A percentile compares a stretch with the other conserved stretches of the same genome.
Conservation (phyloP, 2,888 invertebrate species). For the Scrobipalpa costella region DNA sequence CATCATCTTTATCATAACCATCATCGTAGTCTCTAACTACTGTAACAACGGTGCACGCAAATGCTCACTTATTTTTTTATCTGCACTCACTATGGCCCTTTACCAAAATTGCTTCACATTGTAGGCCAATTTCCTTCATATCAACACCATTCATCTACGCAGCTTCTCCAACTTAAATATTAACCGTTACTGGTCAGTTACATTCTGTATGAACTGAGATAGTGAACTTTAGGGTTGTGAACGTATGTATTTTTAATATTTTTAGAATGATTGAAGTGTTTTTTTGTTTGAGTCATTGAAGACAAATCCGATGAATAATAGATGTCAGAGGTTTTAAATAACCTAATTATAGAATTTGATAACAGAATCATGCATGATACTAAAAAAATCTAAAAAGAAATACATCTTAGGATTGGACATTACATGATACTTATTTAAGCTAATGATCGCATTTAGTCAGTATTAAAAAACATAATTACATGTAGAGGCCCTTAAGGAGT, state of each 20-base stretch:
- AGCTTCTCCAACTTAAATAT: slow-evolving; percentile 5
- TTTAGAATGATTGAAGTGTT: not conserved
- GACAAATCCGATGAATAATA: too few relatives aligned
- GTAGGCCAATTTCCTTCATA: slow-evolving; percentile 1
- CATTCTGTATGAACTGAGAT: not conserved
- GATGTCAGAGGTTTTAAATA: too few relatives aligned
- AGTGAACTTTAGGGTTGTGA: not conserved
- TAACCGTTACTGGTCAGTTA: slow-evolving; percentile 16
- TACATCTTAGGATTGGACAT: too few relatives aligned
- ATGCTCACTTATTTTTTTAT: slow-evolving; percentile 3
- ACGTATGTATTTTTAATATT: not conserved
- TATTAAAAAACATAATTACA: not conserved
- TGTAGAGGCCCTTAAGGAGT: not conserved
- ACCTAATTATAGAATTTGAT: too few relatives aligned
- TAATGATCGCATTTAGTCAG: not conserved
- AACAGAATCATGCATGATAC: too few relatives aligned
- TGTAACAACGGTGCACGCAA: not conserved
- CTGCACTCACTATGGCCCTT: not conserved
- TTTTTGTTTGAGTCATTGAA: too few relatives aligned
- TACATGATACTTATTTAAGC: too few relatives aligned
- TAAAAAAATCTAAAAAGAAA: too few relatives aligned
- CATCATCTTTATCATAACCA: not conserved
- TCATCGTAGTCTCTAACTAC: not conserved
- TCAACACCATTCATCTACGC: slow-evolving; percentile 9
- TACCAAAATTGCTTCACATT: not conserved